A percentile compares a stretch with the other conserved stretches of the same genome.
These are phyloP conservation scores for Tipula confusa DNA, from an alignment of 2,888 invertebrate genomes.

Conservation along the genomic window DNA sequence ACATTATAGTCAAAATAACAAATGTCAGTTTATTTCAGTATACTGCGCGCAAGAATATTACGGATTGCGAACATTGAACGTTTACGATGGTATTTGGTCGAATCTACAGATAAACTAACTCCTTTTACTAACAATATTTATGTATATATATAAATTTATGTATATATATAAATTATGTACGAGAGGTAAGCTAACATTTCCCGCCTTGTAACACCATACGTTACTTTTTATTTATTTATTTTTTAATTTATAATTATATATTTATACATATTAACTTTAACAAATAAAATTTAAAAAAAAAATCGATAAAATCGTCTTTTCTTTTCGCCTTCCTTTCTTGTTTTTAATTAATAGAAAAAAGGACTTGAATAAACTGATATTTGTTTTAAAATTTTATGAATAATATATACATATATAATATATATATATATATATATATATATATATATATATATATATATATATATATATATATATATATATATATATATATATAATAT, in stretches of 20 bases:
- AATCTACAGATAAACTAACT: not conserved
- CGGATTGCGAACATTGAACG: not conserved
- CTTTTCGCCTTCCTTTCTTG: not conserved
- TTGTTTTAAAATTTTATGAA: conserved; percentile 3
- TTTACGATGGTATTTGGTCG: not conserved
- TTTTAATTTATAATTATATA: not conserved
- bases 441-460: no score
- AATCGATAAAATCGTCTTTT: not conserved
- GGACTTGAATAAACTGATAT: conserved; percentile 30
- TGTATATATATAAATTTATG: not conserved
- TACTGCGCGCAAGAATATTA: not conserved
- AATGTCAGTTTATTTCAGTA: conserved; percentile 31
- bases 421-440: conserved; percentile 14
- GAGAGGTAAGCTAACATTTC: not conserved
- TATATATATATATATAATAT: not conserved
- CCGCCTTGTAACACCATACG: not conserved
- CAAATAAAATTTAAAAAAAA: not conserved
- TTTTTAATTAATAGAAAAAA: not conserved
- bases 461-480: no score
- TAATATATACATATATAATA: conserved; percentile 26
- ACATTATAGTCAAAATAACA: not conserved
- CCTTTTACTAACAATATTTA: not conserved
- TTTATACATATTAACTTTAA: not conserved
- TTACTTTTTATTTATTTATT: not conserved
- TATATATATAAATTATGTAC: not conserved